Evolutionary conservation across 2,113 vertebrate species (phyloP), one percentile per base, ranked within the genome.

Genomic region (Zosterops pallidus): DNA sequence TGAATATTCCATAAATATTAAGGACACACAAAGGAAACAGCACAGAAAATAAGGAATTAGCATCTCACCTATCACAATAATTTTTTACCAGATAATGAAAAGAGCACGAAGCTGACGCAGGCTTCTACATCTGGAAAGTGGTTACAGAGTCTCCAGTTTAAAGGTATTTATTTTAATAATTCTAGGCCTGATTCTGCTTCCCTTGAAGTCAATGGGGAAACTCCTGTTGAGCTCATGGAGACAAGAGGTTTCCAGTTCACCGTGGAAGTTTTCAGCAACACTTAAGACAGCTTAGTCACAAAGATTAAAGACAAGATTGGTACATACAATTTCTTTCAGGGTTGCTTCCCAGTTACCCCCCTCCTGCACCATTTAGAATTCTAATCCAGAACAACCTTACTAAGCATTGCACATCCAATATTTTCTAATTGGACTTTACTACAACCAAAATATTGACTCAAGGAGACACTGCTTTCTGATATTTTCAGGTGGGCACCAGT

Each of bases 1-100:
- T 47, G 19, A 83, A 75, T 55, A 63, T 23, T 56, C 86, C 90
- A 94, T 95, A 93, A 97, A 95, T 95, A 96, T 87, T 92, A 93
- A 90, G 76, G 37, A 31, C 53, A 71, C 68, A 64, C 15, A 83
- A 85, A 92, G 65, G 31, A 85, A 95, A 83, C 41, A 79, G 63
- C 56, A 50, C 4, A 86, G 63, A 94, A 94, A 83, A 67, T 21
- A 90, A 29, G 65, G 29, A 96, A 96, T 56, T 91, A 97, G 47
- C 62, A 63, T 75, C 64, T 78, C 6, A 25, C 53, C 78, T 88
- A 93, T 79, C 74, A 80, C 89, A 97, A 70, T 83, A 92, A 92
- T 96, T 90, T 93, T 93, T 93, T 70, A 75, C 17, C 74, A 67
- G 37, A 55, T 92, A 94, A 96, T 82, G 82, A 80, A 86, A 91